These are phyloP conservation scores for Sinocyclocheilus rhinocerous DNA, from an alignment of 2,113 vertebrate genomes.

Conservation along the genomic window DNA sequence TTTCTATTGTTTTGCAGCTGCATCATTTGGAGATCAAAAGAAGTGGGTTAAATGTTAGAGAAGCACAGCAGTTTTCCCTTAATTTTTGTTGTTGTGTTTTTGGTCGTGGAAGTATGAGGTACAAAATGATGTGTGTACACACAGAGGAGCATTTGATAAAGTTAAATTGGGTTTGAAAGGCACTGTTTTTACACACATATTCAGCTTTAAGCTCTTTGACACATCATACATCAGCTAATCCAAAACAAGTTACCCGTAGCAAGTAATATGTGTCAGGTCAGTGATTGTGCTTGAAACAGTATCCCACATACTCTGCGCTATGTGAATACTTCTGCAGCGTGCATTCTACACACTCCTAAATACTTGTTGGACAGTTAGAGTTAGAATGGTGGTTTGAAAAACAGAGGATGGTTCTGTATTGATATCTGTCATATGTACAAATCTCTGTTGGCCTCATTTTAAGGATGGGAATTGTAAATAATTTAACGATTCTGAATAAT, in stretches of 20 bases:
- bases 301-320: neutral
- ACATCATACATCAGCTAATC: slow-evolving; percentile 24
- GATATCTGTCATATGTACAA: neutral
- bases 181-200: neutral
- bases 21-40: slow-evolving; percentile 33
- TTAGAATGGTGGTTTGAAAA: neutral
- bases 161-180: neutral
- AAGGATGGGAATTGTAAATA: neutral
- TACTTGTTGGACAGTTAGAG: neutral
- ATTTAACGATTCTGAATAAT: neutral
- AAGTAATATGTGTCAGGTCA: slow-evolving; percentile 20
- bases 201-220: neutral
- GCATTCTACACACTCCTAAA: neutral
- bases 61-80: neutral
- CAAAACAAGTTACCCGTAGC: neutral
- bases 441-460: neutral
- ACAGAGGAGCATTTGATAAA: neutral
- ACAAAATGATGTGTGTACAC: neutral
- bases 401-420: slow-evolving; percentile 6
- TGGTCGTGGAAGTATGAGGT: neutral
- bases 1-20: slow-evolving; percentile 51
- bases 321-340: neutral
- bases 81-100: neutral
- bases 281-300: neutral
- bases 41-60: slow-evolving; percentile 20